Evolutionary conservation across 2,113 vertebrate species (phyloP).

Genomic region (Orycteropus afer): DNA sequence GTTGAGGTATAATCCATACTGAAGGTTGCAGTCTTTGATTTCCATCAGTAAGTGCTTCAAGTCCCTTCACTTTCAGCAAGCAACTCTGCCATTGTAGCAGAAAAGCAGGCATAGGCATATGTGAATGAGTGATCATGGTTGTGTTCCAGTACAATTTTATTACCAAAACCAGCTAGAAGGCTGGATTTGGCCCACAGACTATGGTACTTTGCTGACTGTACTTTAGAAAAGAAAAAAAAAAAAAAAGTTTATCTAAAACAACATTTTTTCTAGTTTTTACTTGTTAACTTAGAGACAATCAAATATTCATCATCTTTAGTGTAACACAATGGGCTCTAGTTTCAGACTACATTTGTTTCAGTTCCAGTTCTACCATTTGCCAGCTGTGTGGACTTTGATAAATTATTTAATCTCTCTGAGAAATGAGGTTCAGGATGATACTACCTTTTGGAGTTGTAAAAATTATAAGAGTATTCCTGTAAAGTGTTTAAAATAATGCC

Average conservation of each 20-base stretch:
- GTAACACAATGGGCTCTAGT: neutral
- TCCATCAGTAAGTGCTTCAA: too few species aligned
- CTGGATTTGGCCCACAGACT: neutral
- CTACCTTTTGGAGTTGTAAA: neutral
- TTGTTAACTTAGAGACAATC: neutral
- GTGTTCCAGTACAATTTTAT: neutral
- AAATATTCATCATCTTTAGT: neutral
- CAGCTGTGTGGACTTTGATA: neutral
- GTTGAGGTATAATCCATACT: too few species aligned
- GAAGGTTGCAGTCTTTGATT: too few species aligned
- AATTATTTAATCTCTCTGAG: neutral
- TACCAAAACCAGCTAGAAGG: neutral
- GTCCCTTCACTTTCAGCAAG: too few species aligned
- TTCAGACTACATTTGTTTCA: neutral
- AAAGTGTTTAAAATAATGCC: neutral
- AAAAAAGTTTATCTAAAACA: neutral
- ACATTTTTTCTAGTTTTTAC: neutral
- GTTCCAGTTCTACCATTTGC: neutral
- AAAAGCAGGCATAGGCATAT: neutral
- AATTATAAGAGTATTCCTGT: neutral
- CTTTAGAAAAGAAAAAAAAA: neutral
- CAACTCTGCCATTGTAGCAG: neutral
- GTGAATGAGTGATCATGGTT: neutral
- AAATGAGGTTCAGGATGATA: neutral
- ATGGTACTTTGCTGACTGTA: neutral